These are phyloP conservation scores for Chymomyza amoena DNA, from an alignment of 2,888 invertebrate species.

Conservation along the genomic window DNA sequence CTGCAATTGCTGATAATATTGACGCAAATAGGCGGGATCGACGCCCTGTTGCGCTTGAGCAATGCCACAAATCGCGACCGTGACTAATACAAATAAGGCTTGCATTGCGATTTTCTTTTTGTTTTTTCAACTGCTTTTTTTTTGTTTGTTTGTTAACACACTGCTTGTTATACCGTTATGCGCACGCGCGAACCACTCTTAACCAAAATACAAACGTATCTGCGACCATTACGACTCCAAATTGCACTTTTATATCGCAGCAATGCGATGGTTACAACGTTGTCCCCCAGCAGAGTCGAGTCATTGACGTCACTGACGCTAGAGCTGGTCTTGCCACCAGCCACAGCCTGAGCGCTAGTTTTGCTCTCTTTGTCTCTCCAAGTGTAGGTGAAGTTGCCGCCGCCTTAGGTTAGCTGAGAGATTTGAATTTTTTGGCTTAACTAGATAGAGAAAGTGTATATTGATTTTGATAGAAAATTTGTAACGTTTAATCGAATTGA, in stretches of 20 bases:
- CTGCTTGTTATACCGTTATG: conserved; percentile 29
- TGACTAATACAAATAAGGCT: conserved; percentile 67
- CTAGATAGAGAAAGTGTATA: background rate
- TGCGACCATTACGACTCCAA: conserved; percentile 59
- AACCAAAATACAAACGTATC: conserved; percentile 60
- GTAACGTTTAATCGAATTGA: background rate
- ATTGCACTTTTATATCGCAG: conserved; percentile 72
- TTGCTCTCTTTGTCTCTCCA: background rate
- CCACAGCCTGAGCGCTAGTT: conserved; percentile 1
- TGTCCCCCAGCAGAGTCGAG: conserved; percentile 5
- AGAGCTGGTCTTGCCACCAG: background rate
- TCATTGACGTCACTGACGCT: conserved; percentile 10
- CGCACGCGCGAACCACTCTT: conserved; percentile 57
- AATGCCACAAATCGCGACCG: conserved; percentile 63
- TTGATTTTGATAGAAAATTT: background rate
- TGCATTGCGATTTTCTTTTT: conserved; percentile 52
- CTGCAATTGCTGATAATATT: conserved; percentile 78
- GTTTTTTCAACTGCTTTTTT: conserved; percentile 40
- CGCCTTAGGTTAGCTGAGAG: background rate
- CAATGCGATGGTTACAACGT: conserved; percentile 7
- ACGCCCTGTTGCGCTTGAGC: conserved; percentile 76
- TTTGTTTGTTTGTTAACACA: conserved; percentile 35
- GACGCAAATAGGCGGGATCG: conserved; percentile 78
- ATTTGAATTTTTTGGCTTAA: background rate
- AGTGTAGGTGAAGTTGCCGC: background rate